Evolutionary conservation across 2,113 vertebrate genomes (phyloP).

Genomic region (Oryzias curvinotus): DNA sequence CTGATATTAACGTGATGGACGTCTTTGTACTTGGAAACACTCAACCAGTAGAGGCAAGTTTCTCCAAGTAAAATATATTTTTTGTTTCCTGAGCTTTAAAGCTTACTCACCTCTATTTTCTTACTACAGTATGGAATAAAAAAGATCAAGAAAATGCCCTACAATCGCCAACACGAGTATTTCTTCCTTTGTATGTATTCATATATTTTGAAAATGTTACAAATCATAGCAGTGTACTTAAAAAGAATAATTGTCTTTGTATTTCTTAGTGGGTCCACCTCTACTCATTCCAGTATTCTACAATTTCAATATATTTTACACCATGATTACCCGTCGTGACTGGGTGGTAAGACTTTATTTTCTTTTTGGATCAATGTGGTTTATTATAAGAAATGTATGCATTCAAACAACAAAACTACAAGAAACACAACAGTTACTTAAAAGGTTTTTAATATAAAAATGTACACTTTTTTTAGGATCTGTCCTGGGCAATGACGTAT

Average conservation of each 20-base stretch:
- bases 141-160: constrained; percentile 89
- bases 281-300: constrained; percentile 90
- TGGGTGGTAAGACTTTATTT: constrained; percentile 84
- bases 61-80: not conserved
- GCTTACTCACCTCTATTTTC: constrained; percentile 12
- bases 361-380: too few species aligned
- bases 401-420: too few species aligned
- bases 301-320: constrained; percentile 85
- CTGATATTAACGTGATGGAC: constrained; percentile 91
- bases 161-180: constrained; percentile 91
- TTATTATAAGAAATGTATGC: too few species aligned
- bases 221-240: not conserved
- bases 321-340: constrained; percentile 82
- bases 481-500: constrained; percentile 87
- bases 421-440: too few species aligned
- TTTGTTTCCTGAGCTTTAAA: not conserved
- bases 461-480: constrained; percentile 74
- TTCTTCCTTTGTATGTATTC: constrained; percentile 89
- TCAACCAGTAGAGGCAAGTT: constrained; percentile 87
- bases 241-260: constrained; percentile 1
- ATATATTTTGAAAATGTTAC: not conserved
- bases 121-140: constrained; percentile 87
- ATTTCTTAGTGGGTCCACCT: constrained; percentile 85
- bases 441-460: too few species aligned
- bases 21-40: constrained; percentile 86